phyloP scores from a whole-genome alignment of 1,140 invertebrate species.

The Acromyrmex charruanus region DNA sequence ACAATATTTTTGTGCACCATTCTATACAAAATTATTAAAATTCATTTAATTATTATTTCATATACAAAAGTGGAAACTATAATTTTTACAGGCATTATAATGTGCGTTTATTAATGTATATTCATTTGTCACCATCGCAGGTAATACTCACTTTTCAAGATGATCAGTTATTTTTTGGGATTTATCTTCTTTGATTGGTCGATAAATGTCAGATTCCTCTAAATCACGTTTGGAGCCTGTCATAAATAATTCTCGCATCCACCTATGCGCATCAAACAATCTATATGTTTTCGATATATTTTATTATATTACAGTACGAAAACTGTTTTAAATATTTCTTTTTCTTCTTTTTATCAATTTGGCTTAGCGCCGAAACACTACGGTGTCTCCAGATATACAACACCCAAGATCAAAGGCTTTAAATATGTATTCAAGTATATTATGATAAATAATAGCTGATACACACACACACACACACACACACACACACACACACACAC shows the following conservation, averaged over 20 bases:
- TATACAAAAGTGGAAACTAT: neutral
- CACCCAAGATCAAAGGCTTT: neutral
- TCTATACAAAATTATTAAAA: neutral
- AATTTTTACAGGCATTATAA: neutral
- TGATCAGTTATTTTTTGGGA: conserved; percentile 86
- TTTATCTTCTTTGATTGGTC: conserved; percentile 85
- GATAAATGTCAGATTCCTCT: conserved; percentile 88
- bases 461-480: neutral
- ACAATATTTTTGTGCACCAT: too few relatives aligned
- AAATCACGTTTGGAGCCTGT: conserved; percentile 86
- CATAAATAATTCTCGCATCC: conserved; percentile 86
- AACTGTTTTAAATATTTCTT: too few relatives aligned
- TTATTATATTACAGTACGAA: neutral
- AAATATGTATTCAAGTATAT: neutral
- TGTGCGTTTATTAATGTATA: neutral
- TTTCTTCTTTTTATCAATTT: too few relatives aligned
- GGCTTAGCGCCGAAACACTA: too few relatives aligned
- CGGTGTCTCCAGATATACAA: too few relatives aligned
- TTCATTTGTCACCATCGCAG: neutral
- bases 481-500: too few relatives aligned
- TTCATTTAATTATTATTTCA: neutral
- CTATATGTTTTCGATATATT: neutral
- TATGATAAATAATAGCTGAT: neutral
- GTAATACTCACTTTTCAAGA: conserved; percentile 85
- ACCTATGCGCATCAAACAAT: conserved; percentile 78